phyloP scores from a whole-genome alignment of 2,888 invertebrate genomes.

The Danaus chrysippus region DNA sequence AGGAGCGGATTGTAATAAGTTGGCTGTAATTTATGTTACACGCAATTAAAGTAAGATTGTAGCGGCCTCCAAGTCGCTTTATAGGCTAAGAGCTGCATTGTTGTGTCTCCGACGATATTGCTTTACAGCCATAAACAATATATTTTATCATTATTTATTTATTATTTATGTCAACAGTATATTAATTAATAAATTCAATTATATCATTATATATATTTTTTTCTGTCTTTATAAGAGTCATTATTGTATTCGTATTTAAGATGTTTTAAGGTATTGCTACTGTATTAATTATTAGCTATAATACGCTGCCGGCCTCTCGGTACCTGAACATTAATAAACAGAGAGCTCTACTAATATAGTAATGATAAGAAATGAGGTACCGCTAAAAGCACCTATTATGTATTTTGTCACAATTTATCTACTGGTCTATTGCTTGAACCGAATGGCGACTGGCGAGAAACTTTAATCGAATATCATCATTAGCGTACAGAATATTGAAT shows the following conservation, averaged over 20 bases:
- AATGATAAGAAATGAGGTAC: slow-evolving; percentile 37
- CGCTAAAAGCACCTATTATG: slow-evolving; percentile 40
- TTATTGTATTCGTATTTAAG: neutral
- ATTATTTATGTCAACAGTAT: neutral
- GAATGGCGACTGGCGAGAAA: slow-evolving; percentile 25
- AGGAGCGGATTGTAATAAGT: slow-evolving; percentile 76
- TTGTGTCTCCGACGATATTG: slow-evolving; percentile 12
- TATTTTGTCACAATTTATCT: slow-evolving; percentile 43
- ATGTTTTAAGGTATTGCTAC: slow-evolving; percentile 8
- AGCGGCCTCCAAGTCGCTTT: slow-evolving; percentile 44
- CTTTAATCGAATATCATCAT: slow-evolving; percentile 31
- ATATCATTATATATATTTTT: neutral
- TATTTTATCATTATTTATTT: slow-evolving; percentile 1
- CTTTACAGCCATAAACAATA: slow-evolving; percentile 4
- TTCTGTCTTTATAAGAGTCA: neutral
- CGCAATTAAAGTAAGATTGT: slow-evolving; percentile 78
- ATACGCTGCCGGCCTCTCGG: slow-evolving; percentile 19
- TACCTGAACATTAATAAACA: slow-evolving; percentile 25
- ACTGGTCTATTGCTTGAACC: slow-evolving; percentile 27
- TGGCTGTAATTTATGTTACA: slow-evolving; percentile 74
- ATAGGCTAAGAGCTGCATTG: slow-evolving; percentile 25
- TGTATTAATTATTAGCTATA: neutral
- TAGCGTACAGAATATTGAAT: slow-evolving; percentile 27
- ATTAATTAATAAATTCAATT: neutral
- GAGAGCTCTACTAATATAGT: slow-evolving; percentile 28